Percentiles rank a stretch among this genome's conserved stretches.
These are phyloP conservation scores for Drosophila trichaetosa DNA, from an alignment of 2,888 invertebrate genomes.

Conservation along the genomic window DNA sequence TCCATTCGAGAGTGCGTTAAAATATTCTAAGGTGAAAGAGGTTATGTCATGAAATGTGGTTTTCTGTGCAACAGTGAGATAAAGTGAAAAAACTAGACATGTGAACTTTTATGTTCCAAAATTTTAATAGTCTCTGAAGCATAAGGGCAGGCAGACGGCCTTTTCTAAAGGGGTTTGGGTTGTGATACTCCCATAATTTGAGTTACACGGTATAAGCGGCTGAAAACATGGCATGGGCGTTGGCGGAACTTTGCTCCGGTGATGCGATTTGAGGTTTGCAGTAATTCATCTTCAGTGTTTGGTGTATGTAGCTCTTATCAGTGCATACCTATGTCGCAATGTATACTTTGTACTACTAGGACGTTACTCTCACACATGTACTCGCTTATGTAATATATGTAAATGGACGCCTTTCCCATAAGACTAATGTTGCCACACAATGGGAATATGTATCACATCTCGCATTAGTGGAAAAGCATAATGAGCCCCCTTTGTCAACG, in stretches of 20 bases:
- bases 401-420: not conserved
- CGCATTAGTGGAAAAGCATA: slow-evolving; percentile 45
- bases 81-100: not conserved
- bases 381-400: not conserved
- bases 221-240: not conserved
- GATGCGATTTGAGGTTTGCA: not conserved
- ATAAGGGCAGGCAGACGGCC: not conserved
- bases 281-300: not conserved
- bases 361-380: not conserved
- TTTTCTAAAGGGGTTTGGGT: not conserved
- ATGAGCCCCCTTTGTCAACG: slow-evolving; percentile 11
- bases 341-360: not conserved
- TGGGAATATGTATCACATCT: slow-evolving; percentile 38
- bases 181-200: not conserved
- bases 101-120: not conserved
- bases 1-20: not conserved
- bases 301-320: not conserved
- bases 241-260: not conserved
- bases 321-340: not conserved
- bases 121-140: not conserved
- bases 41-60: not conserved
- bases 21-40: not conserved
- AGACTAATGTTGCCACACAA: slow-evolving; percentile 13
- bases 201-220: not conserved
- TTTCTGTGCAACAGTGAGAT: not conserved